Evolutionary conservation across 2,888 invertebrate genomes (phyloP).

Genomic region (Drosophila meridionalis): DNA sequence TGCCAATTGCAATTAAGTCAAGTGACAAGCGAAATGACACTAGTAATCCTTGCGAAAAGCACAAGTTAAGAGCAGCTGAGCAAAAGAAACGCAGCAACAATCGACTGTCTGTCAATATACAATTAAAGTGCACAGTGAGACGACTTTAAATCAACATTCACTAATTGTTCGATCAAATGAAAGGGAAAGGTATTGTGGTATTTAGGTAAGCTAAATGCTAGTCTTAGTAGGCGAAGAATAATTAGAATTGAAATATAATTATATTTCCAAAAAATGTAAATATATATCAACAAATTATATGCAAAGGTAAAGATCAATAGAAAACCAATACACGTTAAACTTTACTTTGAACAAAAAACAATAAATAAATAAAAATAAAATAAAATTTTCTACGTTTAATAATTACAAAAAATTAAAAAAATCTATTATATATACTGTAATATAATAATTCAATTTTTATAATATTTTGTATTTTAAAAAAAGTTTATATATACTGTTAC

Average conservation of each 20-base stretch:
- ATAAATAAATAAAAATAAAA: no score
- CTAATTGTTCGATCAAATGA: background rate
- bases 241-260: background rate
- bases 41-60: constrained; percentile 16
- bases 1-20: constrained; percentile 74
- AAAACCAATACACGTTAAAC: background rate
- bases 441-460: no score
- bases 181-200: background rate
- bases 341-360: no score
- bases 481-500: no score
- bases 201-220: background rate
- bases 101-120: constrained; percentile 15
- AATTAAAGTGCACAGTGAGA: background rate
- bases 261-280: background rate
- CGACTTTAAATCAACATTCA: background rate
- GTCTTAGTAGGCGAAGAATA: background rate
- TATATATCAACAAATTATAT: background rate
- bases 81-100: constrained; percentile 18
- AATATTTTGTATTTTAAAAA: no score
- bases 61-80: constrained; percentile 3
- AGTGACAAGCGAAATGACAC: constrained; percentile 68
- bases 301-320: background rate
- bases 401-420: no score
- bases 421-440: no score
- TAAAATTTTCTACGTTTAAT: no score